A percentile compares a stretch with the other conserved stretches of the same genome.
Conservation (phyloP, 2,113 vertebrate genomes). For the Deroptyus accipitrinus region DNA sequence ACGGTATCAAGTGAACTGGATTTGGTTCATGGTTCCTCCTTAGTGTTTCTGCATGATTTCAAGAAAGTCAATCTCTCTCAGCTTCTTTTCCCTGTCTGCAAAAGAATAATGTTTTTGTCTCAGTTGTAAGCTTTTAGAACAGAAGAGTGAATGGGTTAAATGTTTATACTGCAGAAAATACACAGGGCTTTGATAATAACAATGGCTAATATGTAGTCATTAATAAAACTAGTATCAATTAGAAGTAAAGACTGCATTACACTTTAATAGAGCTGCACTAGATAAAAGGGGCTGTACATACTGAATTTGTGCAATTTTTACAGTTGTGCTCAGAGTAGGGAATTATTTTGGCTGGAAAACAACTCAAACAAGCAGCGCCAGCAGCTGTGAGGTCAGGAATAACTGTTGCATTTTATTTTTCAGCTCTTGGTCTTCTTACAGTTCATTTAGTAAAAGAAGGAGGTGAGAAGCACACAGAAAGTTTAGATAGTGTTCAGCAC, state of each 20-base stretch:
- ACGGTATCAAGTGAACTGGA: background rate
- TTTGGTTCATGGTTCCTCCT: background rate
- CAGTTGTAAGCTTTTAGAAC: background rate
- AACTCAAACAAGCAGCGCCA: background rate
- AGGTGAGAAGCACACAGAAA: constrained; percentile 2
- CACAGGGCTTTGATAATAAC: background rate
- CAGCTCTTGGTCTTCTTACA: background rate
- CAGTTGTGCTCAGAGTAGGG: background rate
- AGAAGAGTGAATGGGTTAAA: background rate
- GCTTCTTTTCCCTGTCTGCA: background rate
- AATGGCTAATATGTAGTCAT: background rate
- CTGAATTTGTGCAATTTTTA: background rate
- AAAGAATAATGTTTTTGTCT: background rate
- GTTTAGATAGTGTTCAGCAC: background rate
- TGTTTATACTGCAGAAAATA: background rate
- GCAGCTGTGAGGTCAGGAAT: constrained; percentile 21
- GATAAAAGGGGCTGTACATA: background rate
- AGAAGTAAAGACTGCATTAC: background rate
- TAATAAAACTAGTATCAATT: constrained; percentile 23
- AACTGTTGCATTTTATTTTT: constrained; percentile 27
- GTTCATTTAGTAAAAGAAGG: background rate
- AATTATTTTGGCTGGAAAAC: constrained; percentile 34
- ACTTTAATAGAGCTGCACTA: background rate
- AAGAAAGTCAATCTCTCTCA: background rate
- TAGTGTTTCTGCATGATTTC: background rate